phyloP scores from a whole-genome alignment of 2,113 vertebrate species.

The Zootoca vivipara region DNA sequence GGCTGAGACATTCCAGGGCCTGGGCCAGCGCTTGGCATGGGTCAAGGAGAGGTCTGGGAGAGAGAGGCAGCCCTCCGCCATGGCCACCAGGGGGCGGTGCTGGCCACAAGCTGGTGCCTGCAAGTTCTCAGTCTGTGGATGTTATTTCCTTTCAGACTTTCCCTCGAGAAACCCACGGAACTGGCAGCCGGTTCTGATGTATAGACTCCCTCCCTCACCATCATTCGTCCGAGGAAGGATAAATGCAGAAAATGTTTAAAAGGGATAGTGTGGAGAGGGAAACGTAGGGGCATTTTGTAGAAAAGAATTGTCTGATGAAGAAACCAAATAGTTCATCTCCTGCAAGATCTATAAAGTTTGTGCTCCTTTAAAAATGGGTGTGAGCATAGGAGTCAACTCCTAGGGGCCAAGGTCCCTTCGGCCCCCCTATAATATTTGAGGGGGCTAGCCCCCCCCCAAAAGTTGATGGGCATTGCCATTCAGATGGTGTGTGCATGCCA shows the following conservation, averaged over 20 bases:
- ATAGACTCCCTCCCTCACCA: no score
- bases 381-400: no score
- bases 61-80: not conserved
- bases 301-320: not conserved
- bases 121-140: not conserved
- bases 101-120: not conserved
- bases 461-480: no score
- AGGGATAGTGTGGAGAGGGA: no score
- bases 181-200: not conserved
- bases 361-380: not conserved
- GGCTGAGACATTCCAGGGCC: conserved; percentile 5
- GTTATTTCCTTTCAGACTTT: not conserved
- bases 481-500: no score
- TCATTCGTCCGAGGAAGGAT: not conserved
- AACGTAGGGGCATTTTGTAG: not conserved
- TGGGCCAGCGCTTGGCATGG: not conserved
- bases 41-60: not conserved
- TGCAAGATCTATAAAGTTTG: not conserved
- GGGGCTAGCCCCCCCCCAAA: no score
- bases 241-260: not conserved
- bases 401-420: no score
- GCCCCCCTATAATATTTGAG: no score
- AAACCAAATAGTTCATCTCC: not conserved
- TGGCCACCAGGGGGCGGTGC: conserved; percentile 46
- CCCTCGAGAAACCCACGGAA: not conserved